A percentile compares a stretch with the other conserved stretches of the same genome.
Conservation (phyloP, 2,797 vertebrate species). For the Enteromius unitaeniatus region DNA sequence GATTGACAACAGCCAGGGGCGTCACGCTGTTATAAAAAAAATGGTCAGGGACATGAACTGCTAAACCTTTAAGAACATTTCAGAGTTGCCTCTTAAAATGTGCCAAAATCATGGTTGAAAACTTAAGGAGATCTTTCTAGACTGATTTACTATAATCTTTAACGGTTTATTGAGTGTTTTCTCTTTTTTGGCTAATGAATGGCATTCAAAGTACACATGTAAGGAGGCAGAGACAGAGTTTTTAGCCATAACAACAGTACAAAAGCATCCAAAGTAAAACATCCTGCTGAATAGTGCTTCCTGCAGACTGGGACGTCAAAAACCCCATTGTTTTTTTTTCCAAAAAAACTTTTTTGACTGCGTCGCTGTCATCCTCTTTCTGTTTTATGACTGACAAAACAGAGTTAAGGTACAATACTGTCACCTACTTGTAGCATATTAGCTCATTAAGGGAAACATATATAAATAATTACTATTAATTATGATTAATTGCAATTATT, state of each 20-base stretch:
- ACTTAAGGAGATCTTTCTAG: neutral
- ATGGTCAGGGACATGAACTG: neutral
- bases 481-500: too few species aligned
- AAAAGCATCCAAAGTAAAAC: neutral
- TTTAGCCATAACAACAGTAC: neutral
- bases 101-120: neutral
- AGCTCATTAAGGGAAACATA: too few species aligned
- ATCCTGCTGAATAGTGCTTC: neutral
- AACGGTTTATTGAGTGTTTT: too few species aligned
- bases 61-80: neutral
- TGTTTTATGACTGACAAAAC: neutral
- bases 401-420: neutral
- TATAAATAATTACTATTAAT: too few species aligned
- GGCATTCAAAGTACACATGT: neutral
- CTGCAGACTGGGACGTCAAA: neutral
- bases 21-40: neutral
- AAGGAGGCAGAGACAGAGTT: neutral
- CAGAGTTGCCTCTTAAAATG: neutral
- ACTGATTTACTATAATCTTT: too few species aligned
- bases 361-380: neutral
- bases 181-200: neutral
- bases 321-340: neutral
- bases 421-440: neutral
- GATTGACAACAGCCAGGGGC: neutral
- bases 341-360: neutral